Percentiles rank a stretch among this genome's conserved stretches.
phyloP scores from a whole-genome alignment of 2,113 vertebrate genomes.

The Hippopotamus amphibius region DNA sequence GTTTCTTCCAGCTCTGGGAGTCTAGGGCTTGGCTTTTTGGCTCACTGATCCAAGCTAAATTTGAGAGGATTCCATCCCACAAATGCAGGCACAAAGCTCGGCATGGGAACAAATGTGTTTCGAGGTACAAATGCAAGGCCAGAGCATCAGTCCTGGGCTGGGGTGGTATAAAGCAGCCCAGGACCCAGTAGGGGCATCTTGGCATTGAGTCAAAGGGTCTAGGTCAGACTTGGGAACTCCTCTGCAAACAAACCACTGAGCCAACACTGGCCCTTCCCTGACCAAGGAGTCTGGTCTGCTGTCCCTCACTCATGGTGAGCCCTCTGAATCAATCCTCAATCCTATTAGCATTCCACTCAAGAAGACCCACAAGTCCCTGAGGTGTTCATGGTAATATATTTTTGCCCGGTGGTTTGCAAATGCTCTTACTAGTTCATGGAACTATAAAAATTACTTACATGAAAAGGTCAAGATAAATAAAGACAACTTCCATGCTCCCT shows the following conservation, averaged over 20 bases:
- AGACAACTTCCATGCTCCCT: conserved; percentile 78
- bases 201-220: neutral
- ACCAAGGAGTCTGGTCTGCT: neutral
- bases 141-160: neutral
- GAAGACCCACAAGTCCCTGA: conserved; percentile 80
- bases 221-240: neutral
- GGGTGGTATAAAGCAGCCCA: neutral
- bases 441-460: conserved; percentile 88
- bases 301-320: conserved; percentile 67
- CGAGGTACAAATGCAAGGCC: rapidly evolving
- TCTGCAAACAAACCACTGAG: neutral
- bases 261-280: neutral
- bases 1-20: neutral
- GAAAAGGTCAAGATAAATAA: conserved; percentile 89
- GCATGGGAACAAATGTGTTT: neutral
- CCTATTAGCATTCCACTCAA: conserved; percentile 86
- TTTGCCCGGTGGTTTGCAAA: conserved; percentile 86
- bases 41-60: neutral
- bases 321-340: conserved; percentile 83
- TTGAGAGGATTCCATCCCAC: neutral
- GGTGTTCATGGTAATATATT: conserved; percentile 84
- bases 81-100: neutral
- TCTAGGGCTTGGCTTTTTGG: neutral
- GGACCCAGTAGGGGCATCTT: neutral
- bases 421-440: conserved; percentile 87